Base-by-base conservation (phyloP, 2,797 vertebrate species). In the Eospalax fontanierii region DNA sequence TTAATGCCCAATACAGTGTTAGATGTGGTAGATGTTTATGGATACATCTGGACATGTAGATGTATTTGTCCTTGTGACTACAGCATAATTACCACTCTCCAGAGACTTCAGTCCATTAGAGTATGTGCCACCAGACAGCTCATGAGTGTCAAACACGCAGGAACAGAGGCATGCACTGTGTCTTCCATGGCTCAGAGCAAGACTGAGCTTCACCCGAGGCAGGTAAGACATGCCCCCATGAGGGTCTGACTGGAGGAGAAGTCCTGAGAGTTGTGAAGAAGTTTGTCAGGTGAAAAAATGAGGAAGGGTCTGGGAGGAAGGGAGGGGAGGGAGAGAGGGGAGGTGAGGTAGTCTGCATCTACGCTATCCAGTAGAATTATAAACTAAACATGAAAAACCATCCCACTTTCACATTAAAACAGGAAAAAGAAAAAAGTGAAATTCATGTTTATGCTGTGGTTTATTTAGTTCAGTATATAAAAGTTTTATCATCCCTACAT, bases 101-200 rank as follows among this genome's bases (percentile, higher is more conserved):
- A 28, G 54, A 28, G 6, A 19, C 22, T n/a, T 18, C 0, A 7
- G 66, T 68, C 21, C 40, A 2, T 24, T 3, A 15, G 50, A 61
- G 68, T 15, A 0, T 6, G 18, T 57, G 61, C 22, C 50, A 46
- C 57, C 19, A 40, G 66, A 8, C 24, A 6, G 1, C n/a, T 28
- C 22, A 4, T 4, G 5, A 5, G 46, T 6, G 61, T 12, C 65
- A 71, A 22, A 35, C 2, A 1, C 1, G 7, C 22, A 4, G 28
- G 4, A 3, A 18, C 16, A 8, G 24, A 26, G 6, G 2, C 0
- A 1, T 5, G 33, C 66, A 5, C 16, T 6, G 24, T 1, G 10
- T 38, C 66, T 40, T 19, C 4, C 0, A 38, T 1, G 16, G 84
- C 19, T 3, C 15, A 59, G 54, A 75, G 63, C 4, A 30, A 40